Base-by-base conservation (phyloP, 1,140 invertebrate genomes). In the Lycorma delicatula region DNA sequence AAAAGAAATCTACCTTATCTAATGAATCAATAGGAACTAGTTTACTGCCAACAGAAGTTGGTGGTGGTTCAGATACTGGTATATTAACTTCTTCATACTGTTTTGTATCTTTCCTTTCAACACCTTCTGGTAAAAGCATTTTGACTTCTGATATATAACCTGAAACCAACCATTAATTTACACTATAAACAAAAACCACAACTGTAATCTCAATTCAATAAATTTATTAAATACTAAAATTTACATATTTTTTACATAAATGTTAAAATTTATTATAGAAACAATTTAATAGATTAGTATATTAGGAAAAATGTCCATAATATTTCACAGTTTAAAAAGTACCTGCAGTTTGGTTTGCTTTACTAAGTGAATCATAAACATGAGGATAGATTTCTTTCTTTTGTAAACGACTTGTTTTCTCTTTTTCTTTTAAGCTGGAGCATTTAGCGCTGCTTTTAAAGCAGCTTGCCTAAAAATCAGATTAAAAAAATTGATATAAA, bases 81-180 rank as follows among this genome's bases (percentile, higher is more conserved):
- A 98, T 91, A 22, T 79, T 78, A 2, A 98, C 84, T 78, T 97
- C 90, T 72, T 97, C 92, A 68, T 82, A 91, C 56, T 84, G 75
- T 60, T 83, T 80, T 38, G 74, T 82, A 66, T 87, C 81, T 36
- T 81, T 84, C 61, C 86, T 80, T 23, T 78, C 71, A 18, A 89
- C 81, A 62, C 83, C 86, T 61, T 87, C 84, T 0, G 93, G 90
- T 11, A 97, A 71, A 28, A 85, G 72, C 58, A 95, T 78, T 71
- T 90, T 90, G 54, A 80, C 74, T 11, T 89, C 89, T 18, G 83
- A 82, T 44, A 96, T 81, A 65, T 84, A 91, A 36, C 89, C 87
- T 78, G 68, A 67, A 60, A 57, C 51, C 56, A 67, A 58, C 52
- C 63, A 60, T 29, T 60, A 64, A 55, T 60, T 59, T 28, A 28